Evolutionary conservation across 2,888 invertebrate species (phyloP).

Genomic region (Branchellion lobata): DNA sequence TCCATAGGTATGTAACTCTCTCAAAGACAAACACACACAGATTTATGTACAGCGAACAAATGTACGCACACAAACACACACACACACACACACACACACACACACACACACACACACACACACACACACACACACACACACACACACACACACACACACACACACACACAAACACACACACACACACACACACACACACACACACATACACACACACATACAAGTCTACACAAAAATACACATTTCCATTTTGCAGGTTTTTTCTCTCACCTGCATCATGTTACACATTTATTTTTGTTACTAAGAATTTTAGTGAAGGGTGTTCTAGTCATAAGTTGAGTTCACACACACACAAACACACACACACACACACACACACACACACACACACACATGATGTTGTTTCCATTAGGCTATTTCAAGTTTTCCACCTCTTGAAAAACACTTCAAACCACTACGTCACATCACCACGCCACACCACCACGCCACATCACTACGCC

Average conservation of each 20-base stretch:
- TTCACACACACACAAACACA: constrained; percentile 19
- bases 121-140: background rate
- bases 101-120: constrained; percentile 14
- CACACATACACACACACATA: constrained; percentile 17
- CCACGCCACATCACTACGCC: no score
- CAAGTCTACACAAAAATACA: background rate
- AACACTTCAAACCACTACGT: background rate
- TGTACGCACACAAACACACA: constrained; percentile 2
- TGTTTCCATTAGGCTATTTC: constrained; percentile 71
- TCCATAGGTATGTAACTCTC: background rate
- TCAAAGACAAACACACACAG: background rate
- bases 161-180: constrained; percentile 19
- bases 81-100: background rate
- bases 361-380: constrained; percentile 26
- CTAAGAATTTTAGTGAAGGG: background rate
- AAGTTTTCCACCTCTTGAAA: background rate
- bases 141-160: constrained; percentile 4
- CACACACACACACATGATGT: constrained; percentile 74
- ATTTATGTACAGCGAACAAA: background rate
- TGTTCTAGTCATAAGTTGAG: background rate
- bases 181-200: constrained; percentile 23
- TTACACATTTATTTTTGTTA: no score
- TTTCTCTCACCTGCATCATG: no score
- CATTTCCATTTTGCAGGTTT: no score
- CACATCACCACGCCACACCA: no score